Conservation (phyloP, 2,888 invertebrate species). For the Chrysotoxum bicinctum region DNA sequence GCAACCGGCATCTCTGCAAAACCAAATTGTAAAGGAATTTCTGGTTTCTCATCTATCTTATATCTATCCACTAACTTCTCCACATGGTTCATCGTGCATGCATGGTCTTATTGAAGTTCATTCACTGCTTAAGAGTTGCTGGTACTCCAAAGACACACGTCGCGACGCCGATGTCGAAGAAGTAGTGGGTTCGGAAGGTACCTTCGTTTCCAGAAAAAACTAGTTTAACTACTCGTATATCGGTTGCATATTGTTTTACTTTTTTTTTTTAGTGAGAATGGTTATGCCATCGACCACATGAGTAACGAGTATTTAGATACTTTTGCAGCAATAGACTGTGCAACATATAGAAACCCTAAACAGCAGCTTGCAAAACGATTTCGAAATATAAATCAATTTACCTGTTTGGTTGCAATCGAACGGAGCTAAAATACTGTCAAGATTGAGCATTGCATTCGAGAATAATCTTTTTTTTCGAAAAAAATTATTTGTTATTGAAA, state of each 20-base stretch:
- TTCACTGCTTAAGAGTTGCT: not conserved
- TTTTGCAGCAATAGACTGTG: slow-evolving; percentile 37
- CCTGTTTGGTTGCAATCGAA: not conserved
- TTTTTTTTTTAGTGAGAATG: slow-evolving; percentile 1
- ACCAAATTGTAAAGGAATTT: slow-evolving; percentile 44
- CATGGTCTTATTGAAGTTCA: slow-evolving; percentile 19
- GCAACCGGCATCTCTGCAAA: slow-evolving; percentile 25
- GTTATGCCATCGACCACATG: slow-evolving; percentile 59
- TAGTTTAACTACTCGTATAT: slow-evolving; percentile 22
- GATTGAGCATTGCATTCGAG: not conserved
- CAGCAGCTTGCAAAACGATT: not conserved
- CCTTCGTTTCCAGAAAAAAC: not conserved
- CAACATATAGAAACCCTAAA: not conserved
- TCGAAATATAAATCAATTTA: not conserved
- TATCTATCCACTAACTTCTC: not conserved
- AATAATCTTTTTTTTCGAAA: not conserved
- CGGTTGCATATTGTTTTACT: slow-evolving; percentile 1
- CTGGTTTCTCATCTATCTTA: slow-evolving; percentile 14
- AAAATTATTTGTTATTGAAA: not conserved
- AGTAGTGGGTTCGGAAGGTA: slow-evolving; percentile 3
- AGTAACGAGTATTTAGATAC: not conserved
- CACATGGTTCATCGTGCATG: slow-evolving; percentile 2
- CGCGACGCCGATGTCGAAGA: too few species aligned
- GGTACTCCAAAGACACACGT: not conserved
- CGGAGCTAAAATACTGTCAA: not conserved